Percentiles rank a stretch among this genome's conserved stretches.
Evolutionary conservation across 2,113 vertebrate species (phyloP).

Genomic region (Pyrgilauda ruficollis): DNA sequence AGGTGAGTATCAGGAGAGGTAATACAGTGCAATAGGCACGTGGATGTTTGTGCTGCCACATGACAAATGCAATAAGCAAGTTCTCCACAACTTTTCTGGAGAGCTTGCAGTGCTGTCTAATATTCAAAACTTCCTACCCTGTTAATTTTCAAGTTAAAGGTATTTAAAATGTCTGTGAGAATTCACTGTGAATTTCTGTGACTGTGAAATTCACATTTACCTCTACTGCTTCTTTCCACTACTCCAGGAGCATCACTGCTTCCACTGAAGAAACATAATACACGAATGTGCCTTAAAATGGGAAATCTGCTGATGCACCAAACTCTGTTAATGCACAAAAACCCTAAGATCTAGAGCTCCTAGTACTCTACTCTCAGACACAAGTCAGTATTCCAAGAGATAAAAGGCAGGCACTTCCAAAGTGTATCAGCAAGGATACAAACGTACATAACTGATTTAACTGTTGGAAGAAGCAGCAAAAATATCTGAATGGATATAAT

Average conservation of each 20-base stretch:
- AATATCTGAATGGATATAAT: neutral
- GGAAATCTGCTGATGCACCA: neutral
- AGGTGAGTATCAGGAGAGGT: neutral
- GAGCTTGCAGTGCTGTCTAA: neutral
- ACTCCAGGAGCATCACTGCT: neutral
- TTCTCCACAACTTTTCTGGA: neutral
- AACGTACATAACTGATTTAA: rapidly evolving
- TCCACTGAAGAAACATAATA: neutral
- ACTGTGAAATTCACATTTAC: neutral
- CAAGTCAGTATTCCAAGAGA: neutral
- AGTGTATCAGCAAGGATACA: neutral
- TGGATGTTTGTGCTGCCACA: rapidly evolving
- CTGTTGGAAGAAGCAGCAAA: neutral
- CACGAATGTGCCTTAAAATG: rapidly evolving
- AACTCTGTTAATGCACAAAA: neutral
- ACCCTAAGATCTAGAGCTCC: neutral
- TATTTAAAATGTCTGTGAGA: neutral
- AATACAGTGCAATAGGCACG: neutral
- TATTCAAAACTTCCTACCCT: neutral
- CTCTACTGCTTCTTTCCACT: neutral
- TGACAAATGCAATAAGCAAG: neutral
- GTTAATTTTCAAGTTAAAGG: neutral
- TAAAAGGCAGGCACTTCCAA: neutral
- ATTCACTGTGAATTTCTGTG: no score
- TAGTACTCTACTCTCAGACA: neutral